Evolutionary conservation across 2,888 invertebrate genomes (phyloP).

Genomic region (Hypercompe scribonia): DNA sequence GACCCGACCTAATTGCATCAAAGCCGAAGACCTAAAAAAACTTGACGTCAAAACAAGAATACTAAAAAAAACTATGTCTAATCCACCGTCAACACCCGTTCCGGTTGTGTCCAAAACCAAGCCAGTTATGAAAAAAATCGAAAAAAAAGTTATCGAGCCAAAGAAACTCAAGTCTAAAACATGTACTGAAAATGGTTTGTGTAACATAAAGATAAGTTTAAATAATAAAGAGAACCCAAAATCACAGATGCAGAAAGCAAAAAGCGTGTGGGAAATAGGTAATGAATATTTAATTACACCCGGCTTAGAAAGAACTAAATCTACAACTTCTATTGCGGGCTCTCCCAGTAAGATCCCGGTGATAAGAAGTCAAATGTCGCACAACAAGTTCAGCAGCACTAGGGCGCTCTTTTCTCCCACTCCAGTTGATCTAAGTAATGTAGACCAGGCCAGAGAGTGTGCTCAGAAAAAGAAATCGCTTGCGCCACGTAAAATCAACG

Average conservation of each 20-base stretch:
- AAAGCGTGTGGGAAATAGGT: slow-evolving; percentile 86
- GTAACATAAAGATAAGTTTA: slow-evolving; percentile 73
- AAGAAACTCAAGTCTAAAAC: slow-evolving; percentile 80
- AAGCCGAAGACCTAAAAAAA: slow-evolving; percentile 81
- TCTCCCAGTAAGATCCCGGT: slow-evolving; percentile 89
- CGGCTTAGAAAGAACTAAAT: slow-evolving; percentile 81
- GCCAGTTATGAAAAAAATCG: slow-evolving; percentile 74
- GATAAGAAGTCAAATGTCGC: slow-evolving; percentile 84
- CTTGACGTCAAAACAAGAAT: slow-evolving; percentile 85
- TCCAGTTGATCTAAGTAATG: slow-evolving; percentile 85
- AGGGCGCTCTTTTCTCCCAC: slow-evolving; percentile 86
- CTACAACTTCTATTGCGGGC: slow-evolving; percentile 85
- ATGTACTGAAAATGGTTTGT: slow-evolving; percentile 73
- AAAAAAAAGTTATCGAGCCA: slow-evolving; percentile 76
- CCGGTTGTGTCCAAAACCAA: slow-evolving; percentile 82
- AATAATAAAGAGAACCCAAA: slow-evolving; percentile 73
- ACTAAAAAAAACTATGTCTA: slow-evolving; percentile 84
- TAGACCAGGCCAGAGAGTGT: slow-evolving; percentile 86
- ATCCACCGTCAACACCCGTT: slow-evolving; percentile 83
- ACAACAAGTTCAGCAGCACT: slow-evolving; percentile 82
- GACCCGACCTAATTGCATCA: slow-evolving; percentile 74
- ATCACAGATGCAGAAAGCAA: slow-evolving; percentile 83
- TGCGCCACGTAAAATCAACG: slow-evolving; percentile 70
- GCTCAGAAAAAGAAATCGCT: slow-evolving; percentile 81
- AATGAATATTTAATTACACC: slow-evolving; percentile 74